phyloP scores from a whole-genome alignment of 2,113 vertebrate species.

The Corvus moneduloides region DNA sequence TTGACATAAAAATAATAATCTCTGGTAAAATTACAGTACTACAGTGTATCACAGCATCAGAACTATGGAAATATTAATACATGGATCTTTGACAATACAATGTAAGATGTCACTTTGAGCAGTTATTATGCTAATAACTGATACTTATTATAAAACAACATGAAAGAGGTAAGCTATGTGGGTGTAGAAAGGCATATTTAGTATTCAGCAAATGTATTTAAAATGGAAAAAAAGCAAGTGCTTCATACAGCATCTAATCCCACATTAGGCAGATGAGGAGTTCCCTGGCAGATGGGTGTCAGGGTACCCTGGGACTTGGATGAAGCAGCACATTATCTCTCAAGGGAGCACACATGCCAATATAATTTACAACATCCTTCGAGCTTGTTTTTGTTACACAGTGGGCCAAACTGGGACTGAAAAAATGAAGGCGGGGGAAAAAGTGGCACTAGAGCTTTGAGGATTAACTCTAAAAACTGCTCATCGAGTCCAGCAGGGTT shows the following conservation, averaged over 20 bases:
- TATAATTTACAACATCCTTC: not conserved
- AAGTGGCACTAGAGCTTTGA: not conserved
- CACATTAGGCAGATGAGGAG: constrained; percentile 48
- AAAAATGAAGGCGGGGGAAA: not conserved
- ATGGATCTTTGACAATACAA: constrained; percentile 59
- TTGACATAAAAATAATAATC: constrained; percentile 65
- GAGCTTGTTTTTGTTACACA: not conserved
- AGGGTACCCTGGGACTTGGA: constrained; percentile 21
- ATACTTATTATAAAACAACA: constrained; percentile 65
- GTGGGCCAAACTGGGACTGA: not conserved
- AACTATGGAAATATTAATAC: constrained; percentile 65
- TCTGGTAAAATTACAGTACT: constrained; percentile 53
- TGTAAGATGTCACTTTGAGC: constrained; percentile 63
- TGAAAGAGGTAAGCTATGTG: constrained; percentile 57
- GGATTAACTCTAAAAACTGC: not conserved
- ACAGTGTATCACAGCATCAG: constrained; percentile 47
- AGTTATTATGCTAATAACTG: constrained; percentile 49
- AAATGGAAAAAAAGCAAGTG: constrained; percentile 10
- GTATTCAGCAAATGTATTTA: constrained; percentile 44
- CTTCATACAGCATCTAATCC: constrained; percentile 44
- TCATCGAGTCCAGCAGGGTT: not conserved
- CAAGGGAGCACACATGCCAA: not conserved
- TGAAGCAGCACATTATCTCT: not conserved
- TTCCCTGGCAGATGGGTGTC: constrained; percentile 44
- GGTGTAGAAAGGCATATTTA: constrained; percentile 33